Evolutionary conservation across 2,888 invertebrate species (phyloP), one percentile per base, ranked within the genome.

Genomic region (Gastrophysa polygoni): DNA sequence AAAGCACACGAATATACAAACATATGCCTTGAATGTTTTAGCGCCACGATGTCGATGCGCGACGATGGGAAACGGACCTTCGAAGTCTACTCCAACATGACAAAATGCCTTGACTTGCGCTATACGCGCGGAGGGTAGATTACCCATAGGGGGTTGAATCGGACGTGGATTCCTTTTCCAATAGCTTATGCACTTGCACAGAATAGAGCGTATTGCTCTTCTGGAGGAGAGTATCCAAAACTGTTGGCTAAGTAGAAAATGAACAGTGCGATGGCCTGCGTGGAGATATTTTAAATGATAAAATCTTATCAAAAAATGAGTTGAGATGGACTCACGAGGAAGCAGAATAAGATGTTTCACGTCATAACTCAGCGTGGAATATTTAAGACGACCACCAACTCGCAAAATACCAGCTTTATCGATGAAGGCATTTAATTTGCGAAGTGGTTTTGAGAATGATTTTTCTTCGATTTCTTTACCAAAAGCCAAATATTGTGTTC

Each of bases 1-100:
- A 43, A 59, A 63, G 46, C 67, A 64, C 38, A 68, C 49, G 55
- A 62, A 67, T 17, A 67, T 18, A 38, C 56, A 44, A 2, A 69
- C 29, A 54, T 68, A 68, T 1, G 64, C 56, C 34, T 68, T 68
- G 10, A 38, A 29, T 8, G 24, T 14, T 52, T 54, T 61, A 28
- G 16, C 29, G 28, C 56, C 48, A 20, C 67, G 49, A 10, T 52
- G 50, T 7, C 55, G 32, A 24, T n/a, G n/a, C 44, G 10, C 44
- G 32, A 28, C 18, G 44, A 68, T 17, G 6, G 8, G 17, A 61
- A 68, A 68, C 16, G 64, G 67, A 11, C 68, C 68, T 2, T 50
- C 67, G 43, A 59, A 68, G 44, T 68, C 68, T 11, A 61, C 57
- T 6, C 60, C 63, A 7, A 46, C 43, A 51, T 21, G 52, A 8